phyloP scores from a whole-genome alignment of 1,140 invertebrate genomes.

The Neuroterus valhalla region DNA sequence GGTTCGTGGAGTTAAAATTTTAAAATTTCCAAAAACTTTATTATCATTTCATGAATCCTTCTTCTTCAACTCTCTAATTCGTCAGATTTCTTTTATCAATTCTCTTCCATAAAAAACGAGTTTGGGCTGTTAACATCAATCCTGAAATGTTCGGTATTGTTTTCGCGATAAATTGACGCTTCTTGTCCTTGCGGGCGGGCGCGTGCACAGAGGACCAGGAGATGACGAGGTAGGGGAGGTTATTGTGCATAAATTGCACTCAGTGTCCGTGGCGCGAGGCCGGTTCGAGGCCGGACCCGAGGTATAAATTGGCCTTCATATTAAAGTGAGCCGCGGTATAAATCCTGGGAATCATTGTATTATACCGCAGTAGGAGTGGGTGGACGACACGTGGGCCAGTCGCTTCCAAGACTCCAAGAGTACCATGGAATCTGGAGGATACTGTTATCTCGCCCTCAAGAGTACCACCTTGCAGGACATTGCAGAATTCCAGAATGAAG shows the following conservation, averaged over 20 bases:
- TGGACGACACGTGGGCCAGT: slow-evolving; percentile 63
- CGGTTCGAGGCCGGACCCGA: slow-evolving; percentile 38
- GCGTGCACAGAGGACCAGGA: slow-evolving; percentile 6
- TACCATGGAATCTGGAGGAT: slow-evolving; percentile 30
- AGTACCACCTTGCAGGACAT: background rate
- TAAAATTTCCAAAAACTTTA: no score
- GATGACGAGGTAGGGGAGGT: slow-evolving; percentile 53
- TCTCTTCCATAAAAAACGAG: background rate
- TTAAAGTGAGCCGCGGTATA: slow-evolving; percentile 65
- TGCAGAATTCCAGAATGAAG: background rate
- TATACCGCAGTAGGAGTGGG: slow-evolving; percentile 58
- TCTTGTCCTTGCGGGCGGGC: background rate
- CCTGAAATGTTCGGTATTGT: slow-evolving; percentile 56
- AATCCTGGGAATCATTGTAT: slow-evolving; percentile 68
- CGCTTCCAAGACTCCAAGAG: slow-evolving; percentile 46
- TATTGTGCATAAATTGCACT: slow-evolving; percentile 66
- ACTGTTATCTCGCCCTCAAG: slow-evolving; percentile 1
- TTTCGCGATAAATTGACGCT: slow-evolving; percentile 63
- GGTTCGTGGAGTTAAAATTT: no score
- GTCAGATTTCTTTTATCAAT: no score
- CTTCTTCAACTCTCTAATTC: no score
- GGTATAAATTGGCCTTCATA: slow-evolving; percentile 69
- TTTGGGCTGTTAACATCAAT: slow-evolving; percentile 48
- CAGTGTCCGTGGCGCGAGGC: slow-evolving; percentile 51
- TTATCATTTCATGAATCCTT: no score